Conservation (phyloP, 2,797 vertebrate genomes). For the Buceros bicornis region DNA sequence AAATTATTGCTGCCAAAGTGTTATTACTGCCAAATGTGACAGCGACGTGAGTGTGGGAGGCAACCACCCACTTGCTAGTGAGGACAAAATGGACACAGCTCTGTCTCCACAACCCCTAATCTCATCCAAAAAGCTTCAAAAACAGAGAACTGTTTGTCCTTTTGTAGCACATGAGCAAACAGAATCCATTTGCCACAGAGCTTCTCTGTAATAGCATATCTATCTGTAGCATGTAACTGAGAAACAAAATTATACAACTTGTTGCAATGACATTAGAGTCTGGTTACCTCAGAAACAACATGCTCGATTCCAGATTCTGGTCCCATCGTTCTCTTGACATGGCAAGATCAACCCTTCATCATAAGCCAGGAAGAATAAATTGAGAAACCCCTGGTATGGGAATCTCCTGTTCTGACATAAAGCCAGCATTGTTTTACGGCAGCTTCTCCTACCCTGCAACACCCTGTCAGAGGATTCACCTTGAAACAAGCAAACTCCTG, state of each 20-base stretch:
- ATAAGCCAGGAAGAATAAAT: neutral
- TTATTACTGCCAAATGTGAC: conserved; percentile 19
- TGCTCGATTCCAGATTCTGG: fast-evolving
- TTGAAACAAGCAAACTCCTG: neutral
- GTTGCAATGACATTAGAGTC: neutral
- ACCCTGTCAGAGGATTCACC: fast-evolving
- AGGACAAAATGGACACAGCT: conserved; percentile 51
- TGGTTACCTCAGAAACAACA: conserved; percentile 29
- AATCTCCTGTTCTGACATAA: neutral
- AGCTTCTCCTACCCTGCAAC: neutral
- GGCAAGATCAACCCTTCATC: neutral
- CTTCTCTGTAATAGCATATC: neutral
- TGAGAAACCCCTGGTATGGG: neutral
- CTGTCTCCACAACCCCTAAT: neutral
- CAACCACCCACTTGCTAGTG: conserved; percentile 11
- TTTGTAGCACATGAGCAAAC: conserved; percentile 13
- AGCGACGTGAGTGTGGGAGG: conserved; percentile 20
- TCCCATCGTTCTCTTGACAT: neutral
- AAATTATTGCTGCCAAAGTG: conserved; percentile 5
- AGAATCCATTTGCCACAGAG: conserved; percentile 6
- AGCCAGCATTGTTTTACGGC: neutral
- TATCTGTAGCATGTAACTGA: neutral
- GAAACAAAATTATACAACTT: conserved; percentile 24
- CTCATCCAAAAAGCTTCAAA: conserved; percentile 42
- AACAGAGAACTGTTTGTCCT: conserved; percentile 49